Percentiles rank a stretch among this genome's conserved stretches.
Evolutionary conservation across 2,797 vertebrate species (phyloP).

Genomic region (Pteropus rufus): DNA sequence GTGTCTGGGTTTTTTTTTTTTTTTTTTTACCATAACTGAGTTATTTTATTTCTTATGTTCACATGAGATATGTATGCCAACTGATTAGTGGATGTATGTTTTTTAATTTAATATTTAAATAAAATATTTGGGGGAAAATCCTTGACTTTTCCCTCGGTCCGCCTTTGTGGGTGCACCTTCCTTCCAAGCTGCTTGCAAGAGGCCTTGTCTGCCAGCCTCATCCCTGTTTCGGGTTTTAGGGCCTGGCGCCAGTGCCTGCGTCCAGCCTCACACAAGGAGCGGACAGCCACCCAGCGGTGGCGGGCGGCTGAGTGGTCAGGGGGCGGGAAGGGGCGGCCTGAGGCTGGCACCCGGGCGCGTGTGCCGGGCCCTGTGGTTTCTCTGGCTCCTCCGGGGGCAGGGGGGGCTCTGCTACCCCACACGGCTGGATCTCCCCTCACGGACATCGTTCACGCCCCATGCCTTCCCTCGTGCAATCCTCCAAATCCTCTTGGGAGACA

Average conservation of each 20-base stretch:
- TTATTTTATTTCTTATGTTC: slow-evolving; percentile 84
- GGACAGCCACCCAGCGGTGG: not conserved
- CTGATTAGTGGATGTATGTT: slow-evolving; percentile 82
- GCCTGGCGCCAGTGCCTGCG: fast-evolving
- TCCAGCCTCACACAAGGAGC: fast-evolving
- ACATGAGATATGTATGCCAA: slow-evolving; percentile 82
- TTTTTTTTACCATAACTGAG: slow-evolving; percentile 83
- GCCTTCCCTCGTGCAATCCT: too few relatives aligned
- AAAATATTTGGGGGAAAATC: slow-evolving; percentile 73
- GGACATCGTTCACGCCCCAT: fast-evolving
- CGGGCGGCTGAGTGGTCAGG: fast-evolving
- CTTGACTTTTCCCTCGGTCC: not conserved
- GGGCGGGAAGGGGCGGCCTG: fast-evolving
- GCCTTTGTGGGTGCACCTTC: not conserved
- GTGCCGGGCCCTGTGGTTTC: fast-evolving
- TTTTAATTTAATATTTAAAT: slow-evolving; percentile 90
- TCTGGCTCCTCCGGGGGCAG: not conserved
- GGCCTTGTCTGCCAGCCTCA: fast-evolving
- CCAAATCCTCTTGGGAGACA: too few relatives aligned
- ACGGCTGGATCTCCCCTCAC: too few relatives aligned
- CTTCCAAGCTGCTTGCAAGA: fast-evolving
- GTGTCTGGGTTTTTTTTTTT: slow-evolving; percentile 80
- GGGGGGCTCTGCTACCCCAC: too few relatives aligned
- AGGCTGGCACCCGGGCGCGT: not conserved
- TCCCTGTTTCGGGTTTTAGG: fast-evolving